Evolutionary conservation across 2,888 invertebrate species (phyloP).

Genomic region (Rotaria socialis): DNA sequence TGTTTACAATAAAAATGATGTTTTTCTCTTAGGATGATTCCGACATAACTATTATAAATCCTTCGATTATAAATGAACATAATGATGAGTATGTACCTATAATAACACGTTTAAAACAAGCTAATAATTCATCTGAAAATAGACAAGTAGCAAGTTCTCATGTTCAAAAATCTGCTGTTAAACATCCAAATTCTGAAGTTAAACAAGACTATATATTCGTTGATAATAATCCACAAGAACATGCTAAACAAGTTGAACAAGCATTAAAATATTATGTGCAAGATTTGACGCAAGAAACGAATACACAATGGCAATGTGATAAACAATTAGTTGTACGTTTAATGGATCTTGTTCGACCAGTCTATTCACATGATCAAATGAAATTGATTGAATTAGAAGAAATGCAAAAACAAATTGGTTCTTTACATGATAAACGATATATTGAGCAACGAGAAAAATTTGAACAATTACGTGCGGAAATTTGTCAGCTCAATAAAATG

Average conservation of each 20-base stretch:
- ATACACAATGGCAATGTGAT: not conserved
- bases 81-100: not conserved
- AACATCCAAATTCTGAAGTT: not conserved
- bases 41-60: not conserved
- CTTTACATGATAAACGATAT: not conserved
- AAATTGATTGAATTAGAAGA: not conserved
- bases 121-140: constrained; percentile 18
- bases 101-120: constrained; percentile 19
- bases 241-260: too few relatives aligned
- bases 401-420: not conserved
- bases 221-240: not conserved
- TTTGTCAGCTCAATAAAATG: not conserved
- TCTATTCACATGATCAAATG: not conserved
- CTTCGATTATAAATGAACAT: not conserved
- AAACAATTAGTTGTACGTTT: not conserved
- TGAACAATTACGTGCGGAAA: not conserved
- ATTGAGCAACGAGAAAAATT: not conserved
- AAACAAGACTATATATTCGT: not conserved
- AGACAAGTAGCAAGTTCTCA: not conserved
- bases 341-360: not conserved
- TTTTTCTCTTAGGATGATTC: not conserved
- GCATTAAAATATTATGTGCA: not conserved
- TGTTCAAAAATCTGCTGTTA: not conserved
- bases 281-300: not conserved
- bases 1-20: not conserved